Conservation (phyloP, 1,140 invertebrate species). For the Panulirus ornatus region DNA sequence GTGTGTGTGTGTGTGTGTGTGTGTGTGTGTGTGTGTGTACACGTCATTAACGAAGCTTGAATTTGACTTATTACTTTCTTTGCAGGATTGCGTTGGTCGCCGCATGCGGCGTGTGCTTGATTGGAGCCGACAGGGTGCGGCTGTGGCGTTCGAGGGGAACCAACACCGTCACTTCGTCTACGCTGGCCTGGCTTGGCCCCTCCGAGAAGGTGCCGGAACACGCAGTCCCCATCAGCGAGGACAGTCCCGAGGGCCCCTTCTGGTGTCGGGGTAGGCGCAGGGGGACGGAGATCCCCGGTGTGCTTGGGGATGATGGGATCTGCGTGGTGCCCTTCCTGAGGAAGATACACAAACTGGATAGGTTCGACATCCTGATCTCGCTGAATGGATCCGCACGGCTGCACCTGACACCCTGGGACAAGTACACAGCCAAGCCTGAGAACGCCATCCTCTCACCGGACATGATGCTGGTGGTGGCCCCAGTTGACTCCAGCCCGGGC, state of each 20-base stretch:
- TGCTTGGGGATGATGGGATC: conserved; percentile 17
- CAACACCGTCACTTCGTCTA: conserved; percentile 53
- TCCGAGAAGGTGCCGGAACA: conserved; percentile 40
- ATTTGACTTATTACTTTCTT: background rate
- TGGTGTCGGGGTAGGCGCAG: conserved; percentile 66
- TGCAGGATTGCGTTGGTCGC: conserved; percentile 39
- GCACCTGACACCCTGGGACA: conserved; percentile 56
- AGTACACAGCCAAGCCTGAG: conserved; percentile 64
- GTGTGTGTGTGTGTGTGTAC: conserved; percentile 19
- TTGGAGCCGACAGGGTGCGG: conserved; percentile 45
- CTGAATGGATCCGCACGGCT: conserved; percentile 66
- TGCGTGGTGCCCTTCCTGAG: conserved; percentile 64
- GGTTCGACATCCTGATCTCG: conserved; percentile 66
- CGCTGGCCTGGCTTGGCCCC: conserved; percentile 64
- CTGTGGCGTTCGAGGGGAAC: conserved; percentile 15
- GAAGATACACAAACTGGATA: conserved; percentile 22
- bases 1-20: conserved; percentile 36
- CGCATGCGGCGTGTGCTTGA: background rate
- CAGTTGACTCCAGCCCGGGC: background rate
- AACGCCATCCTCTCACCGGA: conserved; percentile 57
- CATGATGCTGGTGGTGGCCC: conserved; percentile 51
- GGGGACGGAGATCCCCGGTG: conserved; percentile 46
- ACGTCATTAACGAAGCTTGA: no score
- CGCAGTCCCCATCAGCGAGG: conserved; percentile 44
- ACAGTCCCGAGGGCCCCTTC: conserved; percentile 27